A percentile compares a stretch with the other conserved stretches of the same genome.
phyloP scores from a whole-genome alignment of 2,113 vertebrate genomes.

The Alaudala cheleensis region DNA sequence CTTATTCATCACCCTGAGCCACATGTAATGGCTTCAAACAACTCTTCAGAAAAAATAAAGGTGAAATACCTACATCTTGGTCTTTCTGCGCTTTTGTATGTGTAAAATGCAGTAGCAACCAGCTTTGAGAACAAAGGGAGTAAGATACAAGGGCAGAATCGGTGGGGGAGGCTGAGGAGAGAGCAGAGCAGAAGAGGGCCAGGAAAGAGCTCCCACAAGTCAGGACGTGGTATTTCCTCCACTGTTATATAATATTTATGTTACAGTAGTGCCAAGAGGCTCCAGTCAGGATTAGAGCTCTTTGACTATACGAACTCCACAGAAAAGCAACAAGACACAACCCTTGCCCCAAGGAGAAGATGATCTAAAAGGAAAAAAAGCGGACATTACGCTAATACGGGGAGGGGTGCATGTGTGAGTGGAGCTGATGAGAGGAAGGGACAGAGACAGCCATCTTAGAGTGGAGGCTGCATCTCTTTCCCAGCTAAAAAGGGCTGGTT shows the following conservation, averaged over 20 bases:
- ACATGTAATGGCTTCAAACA: background rate
- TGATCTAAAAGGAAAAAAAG: background rate
- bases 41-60: background rate
- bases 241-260: background rate
- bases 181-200: background rate
- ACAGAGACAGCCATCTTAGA: background rate
- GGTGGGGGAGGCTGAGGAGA: background rate
- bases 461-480: background rate
- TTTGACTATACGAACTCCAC: background rate
- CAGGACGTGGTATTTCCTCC: background rate
- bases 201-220: background rate
- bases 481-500: background rate
- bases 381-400: background rate
- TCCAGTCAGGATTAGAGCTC: conserved; percentile 1
- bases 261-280: background rate
- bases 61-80: background rate
- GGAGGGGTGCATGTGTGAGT: background rate
- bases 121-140: background rate
- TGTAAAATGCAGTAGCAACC: background rate
- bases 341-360: background rate
- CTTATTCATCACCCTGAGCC: background rate
- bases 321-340: background rate
- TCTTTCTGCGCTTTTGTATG: background rate
- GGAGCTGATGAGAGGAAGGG: background rate
- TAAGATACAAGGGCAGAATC: background rate